Percentiles rank a stretch among this genome's conserved stretches.
These are phyloP conservation scores for Kryptolebias marmoratus DNA, from an alignment of 2,113 vertebrate species.

Conservation along the genomic window DNA sequence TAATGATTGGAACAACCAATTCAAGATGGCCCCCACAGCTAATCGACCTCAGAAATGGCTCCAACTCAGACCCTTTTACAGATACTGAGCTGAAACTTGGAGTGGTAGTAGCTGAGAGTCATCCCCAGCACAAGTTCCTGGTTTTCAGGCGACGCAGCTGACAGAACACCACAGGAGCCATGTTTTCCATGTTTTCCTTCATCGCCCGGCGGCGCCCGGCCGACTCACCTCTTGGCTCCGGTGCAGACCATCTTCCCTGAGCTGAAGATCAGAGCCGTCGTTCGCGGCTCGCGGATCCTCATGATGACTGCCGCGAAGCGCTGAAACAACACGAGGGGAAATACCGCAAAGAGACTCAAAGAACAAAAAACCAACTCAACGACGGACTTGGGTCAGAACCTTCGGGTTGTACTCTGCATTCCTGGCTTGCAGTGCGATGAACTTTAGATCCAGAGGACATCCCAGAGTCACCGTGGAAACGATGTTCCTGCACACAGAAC, in stretches of 20 bases:
- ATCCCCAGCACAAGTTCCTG: no score
- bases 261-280: conserved; percentile 96
- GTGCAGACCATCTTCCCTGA: conserved; percentile 99
- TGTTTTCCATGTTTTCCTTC: no score
- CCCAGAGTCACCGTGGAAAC: conserved; percentile 95
- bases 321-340: conserved; percentile 62
- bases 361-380: conserved; percentile 46
- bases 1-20: no score
- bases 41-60: no score
- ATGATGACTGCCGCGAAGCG: conserved; percentile 98
- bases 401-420: conserved; percentile 99
- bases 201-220: no score
- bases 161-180: no score
- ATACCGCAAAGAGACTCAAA: not conserved
- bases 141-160: no score
- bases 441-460: conserved; percentile 94
- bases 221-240: conserved; percentile 91
- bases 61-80: no score
- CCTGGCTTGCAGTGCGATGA: conserved; percentile 93
- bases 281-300: conserved; percentile 94
- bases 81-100: no score
- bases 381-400: conserved; percentile 53
- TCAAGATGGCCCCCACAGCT: no score
- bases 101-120: no score
- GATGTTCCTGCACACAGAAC: conserved; percentile 85